Evolutionary conservation across 2,797 vertebrate species (phyloP), one percentile per base, ranked within the genome.

Genomic region (Sebastes jordani): DNA sequence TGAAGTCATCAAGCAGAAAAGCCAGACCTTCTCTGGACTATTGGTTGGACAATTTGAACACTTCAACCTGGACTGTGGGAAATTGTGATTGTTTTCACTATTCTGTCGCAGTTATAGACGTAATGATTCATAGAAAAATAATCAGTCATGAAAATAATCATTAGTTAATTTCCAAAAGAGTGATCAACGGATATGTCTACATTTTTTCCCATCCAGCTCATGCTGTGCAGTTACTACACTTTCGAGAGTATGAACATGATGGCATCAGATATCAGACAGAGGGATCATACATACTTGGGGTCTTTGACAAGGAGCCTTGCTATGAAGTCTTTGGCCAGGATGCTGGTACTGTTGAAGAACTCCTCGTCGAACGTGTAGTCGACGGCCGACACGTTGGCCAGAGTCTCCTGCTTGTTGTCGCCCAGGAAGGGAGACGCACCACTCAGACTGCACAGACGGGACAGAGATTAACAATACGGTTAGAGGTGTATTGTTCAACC

Each of bases 291-390:
- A 88, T 95, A 99, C 98, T 99, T 99, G 88, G 98, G 98, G 88
- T 99, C 98, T 95, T 99, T 99, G 89, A 99, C 93, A 25, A 99
- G 96, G 67, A 99, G 97, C 84, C 96, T 96, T 73, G 94, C 89
- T 82, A 99, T 99, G 87, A 99, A 99, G 92, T 99, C 98, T 97
- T 99, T 99, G 96, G 98, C 98, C 92, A 99, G 95, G 80, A 83
- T 74, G 91, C 98, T 99, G 81, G 98, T 99, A 90, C 92, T 97
- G 92, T 96, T 97, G 95, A 99, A 99, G 92, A 97, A 99, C 88
- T 99, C 98, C 74, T 99, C 98, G 16, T 99, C 98, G 68, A 99
- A 99, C 11, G 97, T 96, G 1, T 99, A 99, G 93, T 97, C 98
- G 79, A 99, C 98, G 5, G 98, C 98, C 7, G 98, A 99, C 74